Percentiles rank a stretch among this genome's conserved stretches.
These are phyloP conservation scores for Eumacrocentrus americanus DNA, from an alignment of 2,888 invertebrate species.

Conservation along the genomic window DNA sequence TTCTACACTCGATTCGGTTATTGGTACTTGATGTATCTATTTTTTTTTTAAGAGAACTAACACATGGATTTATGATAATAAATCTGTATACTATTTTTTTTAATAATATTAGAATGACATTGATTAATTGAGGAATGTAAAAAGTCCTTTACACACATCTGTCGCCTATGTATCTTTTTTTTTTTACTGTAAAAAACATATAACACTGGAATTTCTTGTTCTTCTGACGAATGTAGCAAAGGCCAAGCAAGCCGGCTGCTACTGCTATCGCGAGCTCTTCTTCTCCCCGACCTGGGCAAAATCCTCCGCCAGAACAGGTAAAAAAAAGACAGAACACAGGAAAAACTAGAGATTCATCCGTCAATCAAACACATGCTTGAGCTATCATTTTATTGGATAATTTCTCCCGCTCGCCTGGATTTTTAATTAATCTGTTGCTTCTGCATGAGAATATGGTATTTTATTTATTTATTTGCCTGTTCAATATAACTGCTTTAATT, in stretches of 20 bases:
- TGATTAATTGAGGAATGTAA: too few relatives aligned
- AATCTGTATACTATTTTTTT: too few relatives aligned
- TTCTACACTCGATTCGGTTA: background rate
- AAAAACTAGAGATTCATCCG: constrained; percentile 31
- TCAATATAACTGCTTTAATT: too few relatives aligned
- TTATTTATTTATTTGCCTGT: too few relatives aligned
- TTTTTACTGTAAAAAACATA: constrained; percentile 19
- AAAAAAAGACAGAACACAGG: constrained; percentile 53
- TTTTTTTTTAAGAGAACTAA: constrained; percentile 9
- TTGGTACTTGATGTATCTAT: background rate
- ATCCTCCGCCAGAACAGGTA: constrained; percentile 68
- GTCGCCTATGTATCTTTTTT: background rate
- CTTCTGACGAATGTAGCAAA: constrained; percentile 63
- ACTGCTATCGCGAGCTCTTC: constrained; percentile 63
- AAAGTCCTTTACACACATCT: too few relatives aligned
- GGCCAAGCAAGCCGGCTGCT: constrained; percentile 65
- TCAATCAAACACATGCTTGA: background rate
- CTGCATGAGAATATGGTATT: too few relatives aligned
- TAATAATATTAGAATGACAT: too few relatives aligned
- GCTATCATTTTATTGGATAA: too few relatives aligned
- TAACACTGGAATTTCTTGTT: constrained; percentile 55
- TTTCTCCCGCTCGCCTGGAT: too few relatives aligned
- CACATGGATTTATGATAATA: background rate
- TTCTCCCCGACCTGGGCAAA: constrained; percentile 65
- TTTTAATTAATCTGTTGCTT: too few relatives aligned